These are phyloP conservation scores for Cryptoprocta ferox DNA, from an alignment of 2,797 vertebrate species.

Conservation along the genomic window DNA sequence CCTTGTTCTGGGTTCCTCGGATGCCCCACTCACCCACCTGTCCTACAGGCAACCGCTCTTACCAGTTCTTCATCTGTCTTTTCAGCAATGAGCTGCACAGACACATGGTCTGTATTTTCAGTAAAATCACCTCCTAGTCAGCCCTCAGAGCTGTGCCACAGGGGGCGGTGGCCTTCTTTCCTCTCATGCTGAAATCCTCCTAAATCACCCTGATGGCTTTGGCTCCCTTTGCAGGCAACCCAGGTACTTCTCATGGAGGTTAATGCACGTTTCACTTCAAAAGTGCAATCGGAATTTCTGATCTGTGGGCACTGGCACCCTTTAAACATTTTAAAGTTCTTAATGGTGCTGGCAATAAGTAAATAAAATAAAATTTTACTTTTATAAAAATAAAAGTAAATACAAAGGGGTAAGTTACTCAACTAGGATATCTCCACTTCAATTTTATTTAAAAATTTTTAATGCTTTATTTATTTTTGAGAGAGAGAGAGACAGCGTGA, in stretches of 20 bases:
- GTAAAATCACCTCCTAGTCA: neutral
- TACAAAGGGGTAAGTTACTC: neutral
- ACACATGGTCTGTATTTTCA: neutral
- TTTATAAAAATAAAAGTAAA: neutral
- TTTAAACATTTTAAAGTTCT: slow-evolving; percentile 8
- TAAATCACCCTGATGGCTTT: neutral
- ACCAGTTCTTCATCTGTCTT: neutral
- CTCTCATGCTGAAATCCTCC: neutral
- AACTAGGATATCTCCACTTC: slow-evolving; percentile 20
- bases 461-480: too few species aligned
- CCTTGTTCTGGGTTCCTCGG: neutral
- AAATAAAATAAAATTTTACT: neutral
- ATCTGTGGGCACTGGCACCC: neutral
- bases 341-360: slow-evolving; percentile 18
- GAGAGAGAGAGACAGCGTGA: too few species aligned
- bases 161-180: neutral
- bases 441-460: neutral
- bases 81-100: neutral
- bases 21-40: too few species aligned
- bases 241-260: neutral
- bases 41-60: neutral
- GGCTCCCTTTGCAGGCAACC: neutral
- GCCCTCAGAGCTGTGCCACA: neutral
- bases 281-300: slow-evolving; percentile 19
- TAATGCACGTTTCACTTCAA: slow-evolving; percentile 25